Evolutionary conservation across 2,113 vertebrate genomes (phyloP).

Genomic region (Parotia lawesii): DNA sequence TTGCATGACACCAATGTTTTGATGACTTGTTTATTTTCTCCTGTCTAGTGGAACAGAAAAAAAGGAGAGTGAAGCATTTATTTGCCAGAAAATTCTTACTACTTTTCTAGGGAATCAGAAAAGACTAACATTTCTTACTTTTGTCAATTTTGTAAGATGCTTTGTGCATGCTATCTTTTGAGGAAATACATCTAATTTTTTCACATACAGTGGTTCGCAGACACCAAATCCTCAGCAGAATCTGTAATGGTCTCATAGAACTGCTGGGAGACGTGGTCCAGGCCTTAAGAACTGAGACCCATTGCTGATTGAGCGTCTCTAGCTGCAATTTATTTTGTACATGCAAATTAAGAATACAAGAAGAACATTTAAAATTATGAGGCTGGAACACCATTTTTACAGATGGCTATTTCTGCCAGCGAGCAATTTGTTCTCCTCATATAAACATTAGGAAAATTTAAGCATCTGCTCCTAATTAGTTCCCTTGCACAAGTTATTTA

Average conservation of each 20-base stretch:
- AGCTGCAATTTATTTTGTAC: conserved; percentile 11
- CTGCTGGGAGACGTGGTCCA: conserved; percentile 23
- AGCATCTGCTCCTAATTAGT: conserved; percentile 62
- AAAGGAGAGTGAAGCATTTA: neutral
- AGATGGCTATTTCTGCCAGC: conserved; percentile 30
- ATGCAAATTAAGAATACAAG: conserved; percentile 47
- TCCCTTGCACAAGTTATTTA: conserved; percentile 28
- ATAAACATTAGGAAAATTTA: conserved; percentile 39
- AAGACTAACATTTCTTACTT: neutral
- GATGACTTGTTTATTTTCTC: neutral
- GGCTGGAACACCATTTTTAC: conserved; percentile 19
- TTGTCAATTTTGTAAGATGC: neutral
- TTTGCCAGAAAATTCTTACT: neutral
- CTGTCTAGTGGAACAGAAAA: neutral
- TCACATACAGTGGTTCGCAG: neutral
- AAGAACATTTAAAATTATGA: conserved; percentile 23
- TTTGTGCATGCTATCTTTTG: neutral
- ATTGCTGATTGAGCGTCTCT: neutral
- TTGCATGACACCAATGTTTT: neutral
- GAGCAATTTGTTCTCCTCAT: conserved; percentile 48
- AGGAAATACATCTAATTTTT: neutral
- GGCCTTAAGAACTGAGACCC: neutral
- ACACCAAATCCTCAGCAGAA: neutral
- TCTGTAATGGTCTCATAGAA: neutral
- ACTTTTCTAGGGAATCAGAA: neutral